A percentile compares a stretch with the other conserved stretches of the same genome.
Evolutionary conservation across 2,797 vertebrate species (phyloP).

Genomic region (Brachyrhaphis roseni): DNA sequence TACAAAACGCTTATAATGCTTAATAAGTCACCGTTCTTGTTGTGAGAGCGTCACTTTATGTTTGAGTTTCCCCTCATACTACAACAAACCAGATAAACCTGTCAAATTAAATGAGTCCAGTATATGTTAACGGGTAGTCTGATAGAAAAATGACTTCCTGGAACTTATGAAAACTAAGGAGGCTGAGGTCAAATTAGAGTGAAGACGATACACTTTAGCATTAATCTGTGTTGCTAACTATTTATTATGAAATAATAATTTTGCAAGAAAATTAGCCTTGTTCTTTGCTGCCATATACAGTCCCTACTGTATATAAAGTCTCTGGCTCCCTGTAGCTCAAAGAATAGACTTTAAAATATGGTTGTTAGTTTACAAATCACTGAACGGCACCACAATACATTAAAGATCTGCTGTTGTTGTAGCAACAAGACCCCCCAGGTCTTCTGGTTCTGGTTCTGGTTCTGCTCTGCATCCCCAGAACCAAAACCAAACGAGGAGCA

Average conservation of each 20-base stretch:
- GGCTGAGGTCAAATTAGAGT: not conserved
- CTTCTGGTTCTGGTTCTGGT: no score
- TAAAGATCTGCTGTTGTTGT: no score
- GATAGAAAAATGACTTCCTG: not conserved
- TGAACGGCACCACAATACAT: no score
- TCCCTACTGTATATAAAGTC: no score
- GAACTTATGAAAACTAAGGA: not conserved
- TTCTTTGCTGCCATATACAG: not conserved
- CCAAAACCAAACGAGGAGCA: no score
- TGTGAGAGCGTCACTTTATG: not conserved
- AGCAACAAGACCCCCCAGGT: no score
- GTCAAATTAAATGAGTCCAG: not conserved
- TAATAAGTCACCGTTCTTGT: not conserved
- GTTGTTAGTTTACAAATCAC: no score
- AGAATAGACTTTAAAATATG: no score
- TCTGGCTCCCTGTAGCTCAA: no score
- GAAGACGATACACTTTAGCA: not conserved
- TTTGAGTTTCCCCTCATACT: not conserved
- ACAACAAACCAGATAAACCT: not conserved
- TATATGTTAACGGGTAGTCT: not conserved
- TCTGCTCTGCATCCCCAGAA: no score
- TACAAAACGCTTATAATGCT: not conserved
- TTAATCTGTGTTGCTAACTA: not conserved
- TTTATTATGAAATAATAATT: not conserved
- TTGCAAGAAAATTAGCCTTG: not conserved